Conservation (phyloP, 1,140 invertebrate species). For the Lysiphlebus fabarum region DNA sequence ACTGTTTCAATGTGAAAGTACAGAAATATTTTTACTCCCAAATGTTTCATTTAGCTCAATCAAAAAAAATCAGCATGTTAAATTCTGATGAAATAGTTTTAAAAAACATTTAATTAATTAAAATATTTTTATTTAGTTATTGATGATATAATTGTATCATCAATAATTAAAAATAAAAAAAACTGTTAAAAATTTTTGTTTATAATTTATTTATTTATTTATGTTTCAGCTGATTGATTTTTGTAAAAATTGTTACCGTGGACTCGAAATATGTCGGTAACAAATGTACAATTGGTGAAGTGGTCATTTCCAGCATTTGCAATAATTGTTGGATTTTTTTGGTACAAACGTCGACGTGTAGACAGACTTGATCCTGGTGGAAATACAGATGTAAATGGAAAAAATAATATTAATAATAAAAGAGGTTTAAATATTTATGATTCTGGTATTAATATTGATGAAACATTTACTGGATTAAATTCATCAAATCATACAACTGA, state of each 20-base stretch:
- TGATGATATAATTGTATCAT: too few relatives aligned
- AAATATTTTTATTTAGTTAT: too few relatives aligned
- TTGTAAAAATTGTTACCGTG: constrained; percentile 39
- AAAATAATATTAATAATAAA: constrained; percentile 12
- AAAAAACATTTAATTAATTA: too few relatives aligned
- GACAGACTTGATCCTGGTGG: constrained; percentile 55
- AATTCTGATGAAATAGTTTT: too few relatives aligned
- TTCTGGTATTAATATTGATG: constrained; percentile 35
- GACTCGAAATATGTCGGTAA: constrained; percentile 44
- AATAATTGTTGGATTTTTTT: constrained; percentile 49
- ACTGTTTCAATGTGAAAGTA: constrained; percentile 26
- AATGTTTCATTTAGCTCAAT: constrained; percentile 18
- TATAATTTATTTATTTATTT: not conserved
- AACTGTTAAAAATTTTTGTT: too few relatives aligned
- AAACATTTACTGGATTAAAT: constrained; percentile 30
- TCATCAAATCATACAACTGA: not conserved
- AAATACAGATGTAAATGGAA: constrained; percentile 23
- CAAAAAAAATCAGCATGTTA: too few relatives aligned
- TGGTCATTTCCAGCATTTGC: constrained; percentile 53
- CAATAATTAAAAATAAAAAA: too few relatives aligned
- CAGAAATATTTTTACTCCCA: constrained; percentile 24
- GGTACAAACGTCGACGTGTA: constrained; percentile 53
- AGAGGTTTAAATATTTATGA: constrained; percentile 28
- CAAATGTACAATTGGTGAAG: constrained; percentile 42
- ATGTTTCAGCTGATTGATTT: constrained; percentile 32